phyloP scores from a whole-genome alignment of 2,888 invertebrate genomes.

The Nezara viridula region DNA sequence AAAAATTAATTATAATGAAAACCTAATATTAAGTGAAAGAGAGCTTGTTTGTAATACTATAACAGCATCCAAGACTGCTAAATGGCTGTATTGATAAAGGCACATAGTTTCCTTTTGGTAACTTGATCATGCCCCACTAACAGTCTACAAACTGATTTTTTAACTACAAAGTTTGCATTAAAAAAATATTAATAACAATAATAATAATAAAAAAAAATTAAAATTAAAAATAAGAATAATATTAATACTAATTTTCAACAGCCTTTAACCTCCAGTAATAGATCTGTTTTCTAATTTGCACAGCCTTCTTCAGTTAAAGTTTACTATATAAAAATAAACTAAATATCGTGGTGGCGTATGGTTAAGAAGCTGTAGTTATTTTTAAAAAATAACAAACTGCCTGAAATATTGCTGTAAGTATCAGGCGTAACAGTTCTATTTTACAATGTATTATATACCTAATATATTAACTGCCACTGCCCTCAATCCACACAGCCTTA shows the following conservation, averaged over 20 bases:
- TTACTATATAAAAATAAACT: conserved; percentile 57
- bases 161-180: conserved; percentile 25
- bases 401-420: not conserved
- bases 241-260: conserved; percentile 60
- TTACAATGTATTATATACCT: not conserved
- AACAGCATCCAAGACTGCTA: conserved; percentile 53
- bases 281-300: conserved; percentile 61
- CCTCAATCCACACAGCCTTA: conserved; percentile 41
- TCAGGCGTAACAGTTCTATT: conserved; percentile 3
- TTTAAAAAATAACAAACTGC: conserved; percentile 8
- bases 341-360: conserved; percentile 60
- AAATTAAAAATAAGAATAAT: conserved; percentile 1
- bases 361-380: conserved; percentile 60
- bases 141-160: conserved; percentile 53
- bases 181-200: conserved; percentile 36
- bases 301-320: conserved; percentile 60
- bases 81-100: conserved; percentile 61
- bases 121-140: conserved; percentile 62
- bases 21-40: conserved; percentile 49
- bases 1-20: conserved; percentile 37
- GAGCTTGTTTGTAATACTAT: conserved; percentile 56
- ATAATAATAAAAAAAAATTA: conserved; percentile 12
- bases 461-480: conserved; percentile 27
- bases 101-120: conserved; percentile 63
- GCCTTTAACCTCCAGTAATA: conserved; percentile 60